Evolutionary conservation across 1,140 invertebrate species (phyloP).

Genomic region (Nebria ingens): DNA sequence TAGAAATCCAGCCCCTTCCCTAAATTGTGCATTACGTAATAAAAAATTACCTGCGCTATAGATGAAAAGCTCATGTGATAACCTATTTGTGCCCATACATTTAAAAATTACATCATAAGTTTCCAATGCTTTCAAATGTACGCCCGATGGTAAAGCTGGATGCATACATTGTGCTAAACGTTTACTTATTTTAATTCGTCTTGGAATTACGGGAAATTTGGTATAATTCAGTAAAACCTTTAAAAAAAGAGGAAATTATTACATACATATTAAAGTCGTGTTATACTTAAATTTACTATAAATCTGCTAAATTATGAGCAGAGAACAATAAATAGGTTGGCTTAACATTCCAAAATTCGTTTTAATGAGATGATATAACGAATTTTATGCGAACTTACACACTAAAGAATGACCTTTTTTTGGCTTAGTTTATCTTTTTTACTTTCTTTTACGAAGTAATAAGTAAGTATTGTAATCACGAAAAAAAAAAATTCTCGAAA

Average conservation of each 20-base stretch:
- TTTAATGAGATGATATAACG: too few species aligned
- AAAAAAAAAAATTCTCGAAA: too few species aligned
- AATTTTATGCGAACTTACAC: too few species aligned
- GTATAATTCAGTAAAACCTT: constrained; percentile 65
- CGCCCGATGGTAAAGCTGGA: constrained; percentile 81
- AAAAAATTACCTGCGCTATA: constrained; percentile 59
- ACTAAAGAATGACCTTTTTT: too few species aligned
- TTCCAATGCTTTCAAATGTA: constrained; percentile 88
- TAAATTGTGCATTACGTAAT: neutral
- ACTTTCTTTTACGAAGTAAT: too few species aligned
- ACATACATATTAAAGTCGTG: neutral
- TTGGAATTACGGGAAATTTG: constrained; percentile 83
- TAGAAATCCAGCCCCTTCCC: neutral
- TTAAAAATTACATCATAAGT: constrained; percentile 91
- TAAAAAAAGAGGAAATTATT: constrained; percentile 20
- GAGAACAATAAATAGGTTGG: too few species aligned
- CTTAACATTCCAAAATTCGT: neutral
- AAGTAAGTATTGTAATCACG: too few species aligned
- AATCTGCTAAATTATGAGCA: too few species aligned
- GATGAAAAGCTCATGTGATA: constrained; percentile 78
- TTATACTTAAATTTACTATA: neutral
- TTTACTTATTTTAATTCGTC: constrained; percentile 85
- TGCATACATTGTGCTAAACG: constrained; percentile 92
- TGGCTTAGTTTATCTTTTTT: too few species aligned
- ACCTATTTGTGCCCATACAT: constrained; percentile 72